A percentile compares a stretch with the other conserved stretches of the same genome.
Evolutionary conservation across 53 echinoderm and acorn worm genomes (phyloP).

Genomic region (Temnopleurus reevesii): DNA sequence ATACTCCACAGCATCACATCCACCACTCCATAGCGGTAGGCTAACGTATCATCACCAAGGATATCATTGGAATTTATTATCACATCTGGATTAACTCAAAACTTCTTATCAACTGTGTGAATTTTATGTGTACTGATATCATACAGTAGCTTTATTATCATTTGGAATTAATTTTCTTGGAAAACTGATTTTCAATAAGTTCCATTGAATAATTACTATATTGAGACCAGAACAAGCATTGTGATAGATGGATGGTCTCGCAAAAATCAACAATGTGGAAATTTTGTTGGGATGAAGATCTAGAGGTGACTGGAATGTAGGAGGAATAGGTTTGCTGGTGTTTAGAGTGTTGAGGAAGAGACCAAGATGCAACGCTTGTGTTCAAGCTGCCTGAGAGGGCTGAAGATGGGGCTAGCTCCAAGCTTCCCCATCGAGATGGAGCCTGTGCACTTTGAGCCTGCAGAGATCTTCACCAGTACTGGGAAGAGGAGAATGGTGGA

Average conservation of each 20-base stretch:
- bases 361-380: slow-evolving; percentile 54
- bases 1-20: neutral
- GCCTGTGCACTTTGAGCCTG: slow-evolving; percentile 94
- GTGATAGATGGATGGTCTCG: neutral
- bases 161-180: neutral
- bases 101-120: neutral
- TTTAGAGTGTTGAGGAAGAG: slow-evolving; percentile 17
- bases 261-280: neutral
- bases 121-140: neutral
- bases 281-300: neutral
- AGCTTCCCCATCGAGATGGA: slow-evolving; percentile 98
- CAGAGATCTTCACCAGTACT: slow-evolving; percentile 93
- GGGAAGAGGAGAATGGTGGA: slow-evolving; percentile 78
- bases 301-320: slow-evolving; percentile 18
- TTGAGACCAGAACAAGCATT: neutral
- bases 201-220: neutral
- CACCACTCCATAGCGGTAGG: slow-evolving; percentile 36
- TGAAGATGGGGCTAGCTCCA: slow-evolving; percentile 99
- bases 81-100: slow-evolving; percentile 31
- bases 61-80: slow-evolving; percentile 26
- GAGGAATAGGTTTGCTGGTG: slow-evolving; percentile 13
- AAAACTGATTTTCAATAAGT: neutral
- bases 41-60: neutral
- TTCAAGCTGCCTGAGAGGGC: slow-evolving; percentile 57
- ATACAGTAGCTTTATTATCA: neutral